Evolutionary conservation across 2,888 invertebrate species (phyloP).

Genomic region (Melanotus villosus): DNA sequence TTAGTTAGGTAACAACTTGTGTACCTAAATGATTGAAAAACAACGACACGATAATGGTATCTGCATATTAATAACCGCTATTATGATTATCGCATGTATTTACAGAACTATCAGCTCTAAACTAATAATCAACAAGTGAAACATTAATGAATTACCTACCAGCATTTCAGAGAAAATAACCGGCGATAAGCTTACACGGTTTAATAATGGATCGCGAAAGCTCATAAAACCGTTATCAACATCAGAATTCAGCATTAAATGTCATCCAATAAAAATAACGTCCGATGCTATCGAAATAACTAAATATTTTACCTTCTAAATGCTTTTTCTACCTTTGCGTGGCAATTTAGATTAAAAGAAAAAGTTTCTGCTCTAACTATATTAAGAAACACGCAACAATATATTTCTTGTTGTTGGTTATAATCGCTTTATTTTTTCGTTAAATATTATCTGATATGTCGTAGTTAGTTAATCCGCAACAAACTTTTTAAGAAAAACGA

Average conservation of each 20-base stretch:
- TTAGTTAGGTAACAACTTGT: no score
- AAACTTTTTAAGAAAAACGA: neutral
- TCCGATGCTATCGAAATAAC: neutral
- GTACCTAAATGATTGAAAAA: no score
- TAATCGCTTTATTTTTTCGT: neutral
- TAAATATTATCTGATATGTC: neutral
- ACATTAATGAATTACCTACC: neutral
- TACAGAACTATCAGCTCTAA: neutral
- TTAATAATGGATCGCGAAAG: neutral
- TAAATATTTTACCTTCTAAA: conserved; percentile 9
- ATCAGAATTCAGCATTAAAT: neutral
- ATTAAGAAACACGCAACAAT: conserved; percentile 1
- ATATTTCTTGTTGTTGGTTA: neutral
- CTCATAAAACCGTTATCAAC: neutral
- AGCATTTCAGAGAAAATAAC: neutral
- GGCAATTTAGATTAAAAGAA: neutral
- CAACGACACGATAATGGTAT: no score
- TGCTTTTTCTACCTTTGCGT: neutral
- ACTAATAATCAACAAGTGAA: neutral
- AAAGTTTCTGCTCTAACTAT: conserved; percentile 6
- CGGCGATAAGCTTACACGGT: neutral
- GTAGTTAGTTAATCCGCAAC: neutral
- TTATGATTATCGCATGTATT: neutral
- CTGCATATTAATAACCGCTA: neutral
- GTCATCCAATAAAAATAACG: conserved; percentile 6